Evolutionary conservation across 2,113 vertebrate genomes (phyloP), one percentile per base, ranked within the genome.

Genomic region (Nerophis lumbriciformis): DNA sequence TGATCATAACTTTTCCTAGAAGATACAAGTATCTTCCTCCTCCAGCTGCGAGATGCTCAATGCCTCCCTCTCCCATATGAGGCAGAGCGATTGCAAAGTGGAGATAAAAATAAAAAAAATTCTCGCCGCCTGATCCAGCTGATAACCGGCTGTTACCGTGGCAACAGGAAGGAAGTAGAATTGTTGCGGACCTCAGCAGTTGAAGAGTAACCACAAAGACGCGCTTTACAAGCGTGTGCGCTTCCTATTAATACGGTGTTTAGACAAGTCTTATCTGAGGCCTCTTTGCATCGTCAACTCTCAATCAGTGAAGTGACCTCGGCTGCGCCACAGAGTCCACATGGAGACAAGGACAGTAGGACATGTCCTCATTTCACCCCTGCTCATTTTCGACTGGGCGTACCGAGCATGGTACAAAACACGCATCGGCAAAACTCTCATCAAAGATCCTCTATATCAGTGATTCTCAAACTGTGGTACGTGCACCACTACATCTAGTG

Each of bases 21-120:
- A 45, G 12, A 45, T 0, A 39, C 6, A 45, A 45, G 10, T 4
- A 11, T 11, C 42, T 3, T 42, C 42, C 42, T 45, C 42, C 42
- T 5, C 10, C 10, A 82, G 67, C 67, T 54, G 71, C 1, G 61
- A 77, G 71, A 82, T 73, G 69, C 65, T 77, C 73, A 65, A 48
- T 77, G 42, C 42, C 42, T 45, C 56, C 73, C 55, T 49, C 45
- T 61, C 63, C 59, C 73, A 44, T 53, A 51, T n/a, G 58, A 73
- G 58, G 61, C 66, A 59, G 56, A 63, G 70, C 63, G 71, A 85
- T 71, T 65, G 74, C 80, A 80, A 85, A 85, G 82, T 82, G 71
- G 67, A 78, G 84, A 86, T 88, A 85, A 85, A 83, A 86, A 86
- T 80, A 87, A 62, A 63, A 78, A 62, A 61, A 77, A 79, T 77